Conservation (phyloP, 2,888 invertebrate species). For the Sabellastarte sp. region DNA sequence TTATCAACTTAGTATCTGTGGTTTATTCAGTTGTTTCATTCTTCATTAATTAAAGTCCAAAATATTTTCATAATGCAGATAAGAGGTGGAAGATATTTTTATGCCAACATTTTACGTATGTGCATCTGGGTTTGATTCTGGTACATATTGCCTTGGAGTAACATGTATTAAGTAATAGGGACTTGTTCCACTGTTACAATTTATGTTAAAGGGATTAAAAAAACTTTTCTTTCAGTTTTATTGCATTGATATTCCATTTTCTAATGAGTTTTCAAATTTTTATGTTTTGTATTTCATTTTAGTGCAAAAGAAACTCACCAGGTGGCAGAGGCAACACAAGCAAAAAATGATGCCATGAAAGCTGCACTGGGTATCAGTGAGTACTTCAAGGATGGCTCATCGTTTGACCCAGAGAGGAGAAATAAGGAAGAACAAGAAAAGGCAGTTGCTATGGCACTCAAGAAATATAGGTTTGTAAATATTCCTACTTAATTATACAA, state of each 20-base stretch:
- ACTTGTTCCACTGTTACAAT: background rate
- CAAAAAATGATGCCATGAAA: constrained; percentile 88
- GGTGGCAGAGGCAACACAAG: constrained; percentile 91
- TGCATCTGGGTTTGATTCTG: too few relatives aligned
- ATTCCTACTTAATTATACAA: too few relatives aligned
- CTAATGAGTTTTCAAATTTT: too few relatives aligned
- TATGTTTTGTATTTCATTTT: constrained; percentile 9
- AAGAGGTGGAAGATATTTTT: too few relatives aligned
- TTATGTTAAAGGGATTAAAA: background rate
- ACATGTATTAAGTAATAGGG: too few relatives aligned
- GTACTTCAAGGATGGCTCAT: constrained; percentile 89
- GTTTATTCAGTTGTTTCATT: too few relatives aligned
- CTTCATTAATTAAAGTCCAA: too few relatives aligned
- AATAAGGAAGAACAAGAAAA: constrained; percentile 30
- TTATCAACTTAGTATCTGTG: too few relatives aligned
- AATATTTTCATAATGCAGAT: too few relatives aligned
- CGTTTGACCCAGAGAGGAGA: constrained; percentile 63
- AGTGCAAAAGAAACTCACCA: constrained; percentile 90
- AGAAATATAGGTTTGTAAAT: constrained; percentile 14
- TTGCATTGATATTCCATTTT: background rate
- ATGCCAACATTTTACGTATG: too few relatives aligned
- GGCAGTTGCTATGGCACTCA: constrained; percentile 20
- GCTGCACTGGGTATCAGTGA: constrained; percentile 94
- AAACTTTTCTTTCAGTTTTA: background rate
- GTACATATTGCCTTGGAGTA: too few relatives aligned